Evolutionary conservation across 1,140 invertebrate genomes (phyloP).

Genomic region (Zaprionus vittiger): DNA sequence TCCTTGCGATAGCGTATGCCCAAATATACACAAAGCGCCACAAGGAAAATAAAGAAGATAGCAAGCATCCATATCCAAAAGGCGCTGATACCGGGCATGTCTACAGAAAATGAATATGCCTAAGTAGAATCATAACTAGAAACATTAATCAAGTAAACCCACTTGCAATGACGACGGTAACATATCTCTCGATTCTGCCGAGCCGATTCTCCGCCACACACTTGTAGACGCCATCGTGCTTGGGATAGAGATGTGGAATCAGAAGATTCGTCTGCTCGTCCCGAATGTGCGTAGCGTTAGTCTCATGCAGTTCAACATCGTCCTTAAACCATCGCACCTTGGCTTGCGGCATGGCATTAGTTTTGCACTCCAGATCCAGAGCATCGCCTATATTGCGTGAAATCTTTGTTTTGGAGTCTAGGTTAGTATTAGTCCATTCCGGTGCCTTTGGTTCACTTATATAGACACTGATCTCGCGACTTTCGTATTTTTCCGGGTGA

Average conservation of each 20-base stretch:
- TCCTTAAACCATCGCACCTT: conserved; percentile 85
- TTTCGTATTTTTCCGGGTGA: conserved; percentile 45
- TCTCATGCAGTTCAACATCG: conserved; percentile 50
- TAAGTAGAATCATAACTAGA: neutral
- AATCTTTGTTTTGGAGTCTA: conserved; percentile 67
- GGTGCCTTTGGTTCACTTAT: conserved; percentile 72
- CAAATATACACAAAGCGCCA: conserved; percentile 85
- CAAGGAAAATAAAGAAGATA: conserved; percentile 85
- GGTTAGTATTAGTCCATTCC: conserved; percentile 68
- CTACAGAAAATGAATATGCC: conserved; percentile 15
- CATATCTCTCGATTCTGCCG: conserved; percentile 66
- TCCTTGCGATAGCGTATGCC: conserved; percentile 84
- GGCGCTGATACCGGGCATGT: conserved; percentile 62
- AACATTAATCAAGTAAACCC: conserved; percentile 26
- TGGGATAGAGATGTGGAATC: conserved; percentile 74
- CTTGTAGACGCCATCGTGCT: conserved; percentile 84
- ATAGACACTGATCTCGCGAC: conserved; percentile 56
- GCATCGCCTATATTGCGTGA: conserved; percentile 79
- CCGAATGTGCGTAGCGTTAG: conserved; percentile 84
- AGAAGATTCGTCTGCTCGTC: conserved; percentile 78
- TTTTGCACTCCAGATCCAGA: conserved; percentile 80
- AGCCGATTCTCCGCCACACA: conserved; percentile 84
- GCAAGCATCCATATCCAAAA: conserved; percentile 81
- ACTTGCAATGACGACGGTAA: conserved; percentile 79
- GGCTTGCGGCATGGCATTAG: conserved; percentile 84